Percentiles rank a stretch among this genome's conserved stretches.
These are phyloP conservation scores for Syritta pipiens DNA, from an alignment of 2,888 invertebrate genomes.

Conservation along the genomic window DNA sequence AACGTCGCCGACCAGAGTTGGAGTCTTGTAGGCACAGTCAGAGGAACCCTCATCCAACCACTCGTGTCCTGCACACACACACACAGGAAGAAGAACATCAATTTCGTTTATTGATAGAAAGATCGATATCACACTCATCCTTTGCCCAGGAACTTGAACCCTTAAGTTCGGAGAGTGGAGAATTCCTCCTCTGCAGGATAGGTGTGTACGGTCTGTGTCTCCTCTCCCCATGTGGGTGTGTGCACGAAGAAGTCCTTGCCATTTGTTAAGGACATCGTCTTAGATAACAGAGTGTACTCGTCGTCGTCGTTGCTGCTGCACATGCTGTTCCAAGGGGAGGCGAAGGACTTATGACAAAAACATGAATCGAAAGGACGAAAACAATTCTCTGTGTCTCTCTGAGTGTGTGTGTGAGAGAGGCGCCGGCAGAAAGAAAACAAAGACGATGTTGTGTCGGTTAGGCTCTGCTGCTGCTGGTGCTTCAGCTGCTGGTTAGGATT, in stretches of 20 bases:
- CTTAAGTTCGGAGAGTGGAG: constrained; percentile 32
- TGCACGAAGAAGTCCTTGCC: constrained; percentile 28
- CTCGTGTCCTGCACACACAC: not conserved
- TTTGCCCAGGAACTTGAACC: constrained; percentile 55
- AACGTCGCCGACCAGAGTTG: too few relatives aligned
- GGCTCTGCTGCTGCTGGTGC: not conserved
- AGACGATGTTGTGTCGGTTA: not conserved
- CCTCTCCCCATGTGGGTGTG: not conserved
- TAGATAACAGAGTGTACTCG: constrained; percentile 35
- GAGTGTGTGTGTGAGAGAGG: not conserved
- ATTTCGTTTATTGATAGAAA: constrained; percentile 60
- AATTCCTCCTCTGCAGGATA: not conserved
- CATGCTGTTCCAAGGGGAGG: constrained; percentile 42
- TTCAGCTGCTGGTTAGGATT: too few relatives aligned
- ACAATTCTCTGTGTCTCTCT: constrained; percentile 24
- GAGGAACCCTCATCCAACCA: not conserved
- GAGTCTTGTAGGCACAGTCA: too few relatives aligned
- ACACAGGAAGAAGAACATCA: constrained; percentile 49
- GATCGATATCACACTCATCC: constrained; percentile 50
- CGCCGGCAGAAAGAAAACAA: not conserved
- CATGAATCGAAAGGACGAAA: constrained; percentile 55
- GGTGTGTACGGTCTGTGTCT: not conserved
- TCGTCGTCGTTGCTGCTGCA: constrained; percentile 23
- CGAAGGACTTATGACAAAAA: constrained; percentile 62
- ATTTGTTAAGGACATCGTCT: constrained; percentile 52